A percentile compares a stretch with the other conserved stretches of the same genome.
Evolutionary conservation across 92 coral and sea anemone species (phyloP).

Genomic region (Parazoanthus darwini): DNA sequence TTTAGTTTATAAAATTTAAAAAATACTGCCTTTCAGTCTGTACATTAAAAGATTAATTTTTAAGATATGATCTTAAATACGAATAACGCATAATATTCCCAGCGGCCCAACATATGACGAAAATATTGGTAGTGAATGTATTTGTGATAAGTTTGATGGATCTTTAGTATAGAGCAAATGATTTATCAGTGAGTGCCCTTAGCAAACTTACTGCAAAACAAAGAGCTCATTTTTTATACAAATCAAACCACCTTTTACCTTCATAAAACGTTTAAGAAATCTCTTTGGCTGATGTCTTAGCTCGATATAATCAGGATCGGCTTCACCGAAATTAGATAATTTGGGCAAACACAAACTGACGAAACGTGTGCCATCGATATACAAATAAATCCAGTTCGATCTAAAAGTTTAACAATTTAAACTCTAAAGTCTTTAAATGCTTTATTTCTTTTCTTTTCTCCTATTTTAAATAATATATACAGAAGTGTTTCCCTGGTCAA

Average conservation of each 20-base stretch:
- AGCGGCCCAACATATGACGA: not conserved
- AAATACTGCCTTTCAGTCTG: not conserved
- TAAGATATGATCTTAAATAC: not conserved
- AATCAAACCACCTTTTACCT: not conserved
- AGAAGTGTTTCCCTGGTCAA: not conserved
- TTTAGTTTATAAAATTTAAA: too few relatives aligned
- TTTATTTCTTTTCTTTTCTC: too few relatives aligned
- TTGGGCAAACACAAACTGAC: not conserved
- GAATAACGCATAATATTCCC: not conserved
- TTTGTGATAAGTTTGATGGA: too few relatives aligned
- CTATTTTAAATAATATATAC: too few relatives aligned
- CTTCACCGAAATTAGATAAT: not conserved
- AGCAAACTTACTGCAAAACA: not conserved
- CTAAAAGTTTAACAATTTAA: too few relatives aligned
- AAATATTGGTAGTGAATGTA: not conserved
- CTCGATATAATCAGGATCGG: not conserved
- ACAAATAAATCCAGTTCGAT: not conserved
- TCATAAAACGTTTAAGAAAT: not conserved
- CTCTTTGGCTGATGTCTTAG: not conserved
- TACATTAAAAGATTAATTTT: not conserved
- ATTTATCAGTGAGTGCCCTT: not conserved
- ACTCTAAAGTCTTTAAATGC: not conserved
- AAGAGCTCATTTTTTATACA: too few relatives aligned
- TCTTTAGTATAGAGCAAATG: not conserved
- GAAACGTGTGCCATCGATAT: too few relatives aligned